Base-by-base conservation (phyloP, 2,797 vertebrate species). In the Artibeus lituratus region DNA sequence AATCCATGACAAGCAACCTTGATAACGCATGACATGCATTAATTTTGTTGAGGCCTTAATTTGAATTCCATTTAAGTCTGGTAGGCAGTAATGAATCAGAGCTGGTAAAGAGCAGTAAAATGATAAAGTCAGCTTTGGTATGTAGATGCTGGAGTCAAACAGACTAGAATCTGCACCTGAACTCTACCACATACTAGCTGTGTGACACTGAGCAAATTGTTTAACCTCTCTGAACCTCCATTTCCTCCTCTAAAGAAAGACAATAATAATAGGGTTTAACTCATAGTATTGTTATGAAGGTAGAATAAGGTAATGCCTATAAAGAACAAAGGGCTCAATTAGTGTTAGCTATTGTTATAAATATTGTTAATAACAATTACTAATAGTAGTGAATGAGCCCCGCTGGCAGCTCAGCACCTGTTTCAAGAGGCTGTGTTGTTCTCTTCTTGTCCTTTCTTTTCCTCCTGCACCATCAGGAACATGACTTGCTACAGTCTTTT, bases 141-240 rank as follows among this genome's bases (percentile, higher is more conserved):
- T 87, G 53, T 73, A 90, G 67, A 26, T 76, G 49, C 70, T 80
- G 26, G 37, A 76, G 74, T 78, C 90, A 84, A 73, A 42, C 73
- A 73, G 70, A 39, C 65, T 76, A 42, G 65, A 76, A 7, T 55
- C 32, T 39, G 35, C 76, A 72, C 65, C 47, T 51, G 47, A 69
- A 24, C 53, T 86, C 73, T 80, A 65, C 55, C 19, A 29, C 22
- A 1, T 51, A 32, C 53, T 90, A 10, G 72, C 86, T 91, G 94
- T 90, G 92, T 70, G 65, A 89, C 78, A 44, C 55, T 1, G 49
- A 49, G 24, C 9, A 21, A 44, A 29, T 37, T 83, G 49, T 49
- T 86, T 80, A 59, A 82, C 74, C 69, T 97, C 82, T 95, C 95
- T 83, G 88, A 92, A 86, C 35, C 18, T 80, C 73, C 5, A 3